Evolutionary conservation across 2,888 invertebrate species (phyloP).

Genomic region (Unio delphinus): DNA sequence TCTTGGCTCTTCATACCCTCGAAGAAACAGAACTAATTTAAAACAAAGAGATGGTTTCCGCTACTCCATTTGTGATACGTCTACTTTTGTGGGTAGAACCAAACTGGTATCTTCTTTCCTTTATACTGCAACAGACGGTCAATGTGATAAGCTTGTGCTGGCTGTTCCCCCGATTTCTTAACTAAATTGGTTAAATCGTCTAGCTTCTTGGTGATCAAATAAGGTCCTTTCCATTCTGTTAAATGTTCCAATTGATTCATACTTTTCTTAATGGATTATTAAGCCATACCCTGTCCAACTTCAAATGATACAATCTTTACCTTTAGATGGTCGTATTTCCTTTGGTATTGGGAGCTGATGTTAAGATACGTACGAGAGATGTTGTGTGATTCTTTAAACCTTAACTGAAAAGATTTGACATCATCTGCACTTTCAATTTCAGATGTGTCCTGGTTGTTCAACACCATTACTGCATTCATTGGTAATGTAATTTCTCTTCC

Average conservation of each 20-base stretch:
- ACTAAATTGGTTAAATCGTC: conserved; percentile 4
- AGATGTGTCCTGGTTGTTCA: neutral
- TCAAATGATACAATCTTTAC: neutral
- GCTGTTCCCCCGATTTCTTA: too few relatives aligned
- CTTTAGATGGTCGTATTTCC: neutral
- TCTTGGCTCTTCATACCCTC: too few relatives aligned
- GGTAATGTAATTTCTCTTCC: conserved; percentile 29
- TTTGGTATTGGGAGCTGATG: neutral
- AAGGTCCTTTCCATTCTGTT: conserved; percentile 5
- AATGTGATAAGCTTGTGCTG: too few relatives aligned
- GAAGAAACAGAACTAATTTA: too few relatives aligned
- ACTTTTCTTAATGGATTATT: neutral
- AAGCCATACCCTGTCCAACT: neutral
- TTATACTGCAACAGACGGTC: too few relatives aligned
- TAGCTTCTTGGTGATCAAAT: conserved; percentile 1
- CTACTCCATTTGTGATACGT: too few relatives aligned
- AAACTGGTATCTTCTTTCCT: too few relatives aligned
- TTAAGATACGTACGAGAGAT: neutral
- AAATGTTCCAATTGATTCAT: neutral
- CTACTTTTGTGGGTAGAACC: too few relatives aligned
- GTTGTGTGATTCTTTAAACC: neutral
- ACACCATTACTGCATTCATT: conserved; percentile 10
- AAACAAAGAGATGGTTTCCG: too few relatives aligned
- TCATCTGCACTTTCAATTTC: neutral
- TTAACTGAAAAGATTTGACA: neutral